Evolutionary conservation across 2,888 invertebrate species (phyloP).

Genomic region (Drosophila mimetica): DNA sequence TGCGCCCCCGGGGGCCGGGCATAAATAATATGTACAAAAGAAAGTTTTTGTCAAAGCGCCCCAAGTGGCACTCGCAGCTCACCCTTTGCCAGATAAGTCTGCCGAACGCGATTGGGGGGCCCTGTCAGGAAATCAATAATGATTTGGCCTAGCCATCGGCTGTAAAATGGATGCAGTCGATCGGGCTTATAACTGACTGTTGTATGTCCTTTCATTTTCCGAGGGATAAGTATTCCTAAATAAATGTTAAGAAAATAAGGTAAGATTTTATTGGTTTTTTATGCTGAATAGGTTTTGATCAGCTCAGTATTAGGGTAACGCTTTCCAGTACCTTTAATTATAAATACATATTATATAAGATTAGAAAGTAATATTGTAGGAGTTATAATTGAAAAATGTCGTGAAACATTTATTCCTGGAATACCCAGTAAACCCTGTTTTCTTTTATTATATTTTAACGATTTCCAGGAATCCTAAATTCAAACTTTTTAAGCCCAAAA

Average conservation of each 20-base stretch:
- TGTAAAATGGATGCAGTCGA: background rate
- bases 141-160: constrained; percentile 57
- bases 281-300: too few species aligned
- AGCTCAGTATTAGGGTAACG: too few species aligned
- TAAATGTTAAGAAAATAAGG: too few species aligned
- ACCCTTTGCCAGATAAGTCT: constrained; percentile 62
- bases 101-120: constrained; percentile 28
- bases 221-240: too few species aligned
- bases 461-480: constrained; percentile 4
- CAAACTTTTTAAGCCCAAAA: background rate
- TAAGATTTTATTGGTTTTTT: too few species aligned
- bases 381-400: too few species aligned
- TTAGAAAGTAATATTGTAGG: too few species aligned
- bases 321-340: too few species aligned
- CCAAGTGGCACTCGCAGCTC: constrained; percentile 68
- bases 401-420: too few species aligned
- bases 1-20: constrained; percentile 46
- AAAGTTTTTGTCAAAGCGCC: constrained; percentile 74
- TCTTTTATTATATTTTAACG: background rate
- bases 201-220: constrained; percentile 7
- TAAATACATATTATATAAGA: too few species aligned
- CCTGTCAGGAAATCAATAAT: constrained; percentile 72
- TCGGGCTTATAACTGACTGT: background rate
- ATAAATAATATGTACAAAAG: constrained; percentile 69
- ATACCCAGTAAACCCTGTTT: background rate